A percentile compares a stretch with the other conserved stretches of the same genome.
Conservation (phyloP, 2,797 vertebrate species). For the Eospalax fontanierii region DNA sequence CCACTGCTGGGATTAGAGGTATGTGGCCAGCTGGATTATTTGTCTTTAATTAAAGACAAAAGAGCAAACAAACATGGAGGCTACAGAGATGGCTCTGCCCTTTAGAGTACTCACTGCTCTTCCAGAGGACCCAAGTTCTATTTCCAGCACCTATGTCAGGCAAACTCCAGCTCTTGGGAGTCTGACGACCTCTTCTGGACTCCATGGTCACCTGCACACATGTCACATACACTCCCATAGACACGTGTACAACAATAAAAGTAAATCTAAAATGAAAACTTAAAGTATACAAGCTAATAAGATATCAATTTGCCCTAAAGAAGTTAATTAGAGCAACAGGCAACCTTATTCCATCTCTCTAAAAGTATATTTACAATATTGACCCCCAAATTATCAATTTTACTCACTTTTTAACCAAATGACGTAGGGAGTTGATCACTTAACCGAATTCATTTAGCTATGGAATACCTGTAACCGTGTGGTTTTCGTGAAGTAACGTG, state of each 20-base stretch:
- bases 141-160: background rate
- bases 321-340: background rate
- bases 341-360: background rate
- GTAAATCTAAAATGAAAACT: background rate
- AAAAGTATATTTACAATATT: background rate
- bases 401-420: background rate
- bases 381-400: background rate
- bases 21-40: too few relatives aligned
- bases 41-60: slow-evolving; percentile 15
- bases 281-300: background rate
- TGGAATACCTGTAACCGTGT: background rate
- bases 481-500: background rate
- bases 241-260: background rate
- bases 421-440: background rate
- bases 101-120: background rate
- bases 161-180: background rate
- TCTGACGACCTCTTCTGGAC: too few relatives aligned
- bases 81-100: background rate
- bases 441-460: background rate
- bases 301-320: background rate
- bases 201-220: too few relatives aligned
- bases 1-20: too few relatives aligned
- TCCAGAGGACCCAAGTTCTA: background rate
- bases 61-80: background rate
- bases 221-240: background rate